Conservation (phyloP, 2,797 vertebrate species). For the Oreochromis mossambicus region DNA sequence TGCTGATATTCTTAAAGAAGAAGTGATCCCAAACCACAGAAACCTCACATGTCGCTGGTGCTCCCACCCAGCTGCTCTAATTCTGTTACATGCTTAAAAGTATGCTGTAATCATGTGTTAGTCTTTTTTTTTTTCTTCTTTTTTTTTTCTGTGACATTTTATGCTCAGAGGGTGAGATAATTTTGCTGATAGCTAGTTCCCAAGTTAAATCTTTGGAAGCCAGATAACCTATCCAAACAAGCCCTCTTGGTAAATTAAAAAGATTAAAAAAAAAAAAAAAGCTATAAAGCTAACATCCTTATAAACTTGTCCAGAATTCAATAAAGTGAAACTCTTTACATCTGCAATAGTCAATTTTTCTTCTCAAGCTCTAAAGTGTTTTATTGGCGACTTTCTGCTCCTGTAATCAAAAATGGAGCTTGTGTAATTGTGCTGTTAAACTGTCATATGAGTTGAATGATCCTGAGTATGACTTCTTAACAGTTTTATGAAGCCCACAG, state of each 20-base stretch:
- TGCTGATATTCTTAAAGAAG: constrained; percentile 17
- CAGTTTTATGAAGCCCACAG: background rate
- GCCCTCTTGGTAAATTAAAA: background rate
- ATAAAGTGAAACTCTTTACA: constrained; percentile 35
- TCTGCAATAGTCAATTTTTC: constrained; percentile 9
- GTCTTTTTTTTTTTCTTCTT: constrained; percentile 25
- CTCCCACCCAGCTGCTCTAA: constrained; percentile 23
- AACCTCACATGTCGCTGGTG: constrained; percentile 21
- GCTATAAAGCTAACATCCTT: background rate
- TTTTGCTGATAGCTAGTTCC: background rate
- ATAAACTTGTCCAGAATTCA: constrained; percentile 25
- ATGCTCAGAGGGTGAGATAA: background rate
- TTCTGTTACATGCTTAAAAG: constrained; percentile 33
- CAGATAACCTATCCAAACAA: background rate
- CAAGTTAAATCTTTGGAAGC: background rate
- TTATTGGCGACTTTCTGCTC: constrained; percentile 29
- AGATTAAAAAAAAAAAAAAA: background rate
- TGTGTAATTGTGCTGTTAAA: background rate
- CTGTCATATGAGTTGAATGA: background rate
- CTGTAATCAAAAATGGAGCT: constrained; percentile 4
- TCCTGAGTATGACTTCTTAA: background rate
- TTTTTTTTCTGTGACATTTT: constrained; percentile 35
- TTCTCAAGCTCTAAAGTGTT: constrained; percentile 14
- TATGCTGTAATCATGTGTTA: constrained; percentile 39
- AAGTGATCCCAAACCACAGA: constrained; percentile 31